Evolutionary conservation across 2,113 vertebrate genomes (phyloP), one percentile per base, ranked within the genome.

Genomic region (Pungitius pungitius): DNA sequence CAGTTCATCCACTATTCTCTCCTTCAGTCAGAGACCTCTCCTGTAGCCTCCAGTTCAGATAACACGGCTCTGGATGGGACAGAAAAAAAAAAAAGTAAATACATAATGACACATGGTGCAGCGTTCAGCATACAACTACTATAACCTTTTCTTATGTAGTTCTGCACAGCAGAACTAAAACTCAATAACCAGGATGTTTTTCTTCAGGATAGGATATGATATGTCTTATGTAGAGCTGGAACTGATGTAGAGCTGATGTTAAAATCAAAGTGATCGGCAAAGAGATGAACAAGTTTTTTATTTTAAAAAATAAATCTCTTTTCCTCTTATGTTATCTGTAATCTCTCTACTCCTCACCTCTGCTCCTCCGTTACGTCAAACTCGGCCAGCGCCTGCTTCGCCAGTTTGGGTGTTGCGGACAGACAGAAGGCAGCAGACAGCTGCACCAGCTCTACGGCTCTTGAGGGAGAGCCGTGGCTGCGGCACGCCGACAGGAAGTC

Each of bases 381-480:
- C 54, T 84, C 74, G 0, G 71, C 65, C 67, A 81, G 84, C 0
- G 70, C 81, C 63, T 80, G 90, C 72, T 83, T 85, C 3, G 92
- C 89, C 14, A 99, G 93, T 8, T 1, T 64, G 1, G 93, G 79
- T 1, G 92, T 93, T 0, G 80, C 10, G 1, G 91, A 86, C 24
- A 97, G 89, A 58, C 93, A 95, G 8, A 97, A 95, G 66, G 92
- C 69, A 0, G 90, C 90, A 0, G 96, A 95, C 78, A 97, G 77
- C 91, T 95, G 93, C 4, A 98, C 93, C 54, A 99, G 74, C 69
- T 95, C 92, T 43, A 98, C 77, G 0, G 96, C 97, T 78, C 86
- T 90, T 6, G 89, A 73, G 0, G 93, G 49, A 6, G 71, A 85
- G 0, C 55, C 83, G 1, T 66, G 80, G 52, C 67, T 76, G 75